Percentiles rank a stretch among this genome's conserved stretches.
Conservation (phyloP, 1,140 invertebrate genomes). For the Aphidius ervi region DNA sequence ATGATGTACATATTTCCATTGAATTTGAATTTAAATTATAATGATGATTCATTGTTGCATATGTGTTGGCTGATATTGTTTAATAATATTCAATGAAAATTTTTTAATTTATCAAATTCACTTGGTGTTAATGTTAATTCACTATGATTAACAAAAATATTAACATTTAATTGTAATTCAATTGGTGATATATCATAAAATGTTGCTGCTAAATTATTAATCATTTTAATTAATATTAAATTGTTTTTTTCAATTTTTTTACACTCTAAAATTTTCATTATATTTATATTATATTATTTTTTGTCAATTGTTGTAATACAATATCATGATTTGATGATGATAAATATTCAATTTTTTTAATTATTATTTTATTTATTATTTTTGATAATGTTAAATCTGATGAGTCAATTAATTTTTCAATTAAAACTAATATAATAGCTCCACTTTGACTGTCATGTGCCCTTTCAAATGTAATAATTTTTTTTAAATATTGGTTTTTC, state of each 20-base stretch:
- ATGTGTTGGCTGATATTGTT: constrained; percentile 55
- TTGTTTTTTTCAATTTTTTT: constrained; percentile 25
- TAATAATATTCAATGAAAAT: constrained; percentile 61
- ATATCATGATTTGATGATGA: constrained; percentile 59
- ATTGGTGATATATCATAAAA: constrained; percentile 83
- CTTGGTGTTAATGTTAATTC: constrained; percentile 52
- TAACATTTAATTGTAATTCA: constrained; percentile 72
- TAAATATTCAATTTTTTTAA: constrained; percentile 57
- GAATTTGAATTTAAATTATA: too few species aligned
- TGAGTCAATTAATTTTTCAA: too few species aligned
- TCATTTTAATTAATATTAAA: constrained; percentile 40
- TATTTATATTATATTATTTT: constrained; percentile 22
- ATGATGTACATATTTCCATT: too few species aligned
- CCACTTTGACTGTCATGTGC: too few species aligned
- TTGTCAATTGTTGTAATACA: constrained; percentile 53
- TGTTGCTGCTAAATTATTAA: constrained; percentile 60
- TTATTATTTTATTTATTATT: constrained; percentile 36
- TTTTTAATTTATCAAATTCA: constrained; percentile 57
- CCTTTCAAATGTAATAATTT: too few species aligned
- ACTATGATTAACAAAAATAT: constrained; percentile 54
- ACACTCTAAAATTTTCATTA: constrained; percentile 33
- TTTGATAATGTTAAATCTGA: background rate
- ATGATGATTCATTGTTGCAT: too few species aligned
- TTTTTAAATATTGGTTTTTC: constrained; percentile 17
- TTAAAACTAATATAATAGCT: too few species aligned